phyloP scores from a whole-genome alignment of 2,113 vertebrate species.

The Empidonax traillii region DNA sequence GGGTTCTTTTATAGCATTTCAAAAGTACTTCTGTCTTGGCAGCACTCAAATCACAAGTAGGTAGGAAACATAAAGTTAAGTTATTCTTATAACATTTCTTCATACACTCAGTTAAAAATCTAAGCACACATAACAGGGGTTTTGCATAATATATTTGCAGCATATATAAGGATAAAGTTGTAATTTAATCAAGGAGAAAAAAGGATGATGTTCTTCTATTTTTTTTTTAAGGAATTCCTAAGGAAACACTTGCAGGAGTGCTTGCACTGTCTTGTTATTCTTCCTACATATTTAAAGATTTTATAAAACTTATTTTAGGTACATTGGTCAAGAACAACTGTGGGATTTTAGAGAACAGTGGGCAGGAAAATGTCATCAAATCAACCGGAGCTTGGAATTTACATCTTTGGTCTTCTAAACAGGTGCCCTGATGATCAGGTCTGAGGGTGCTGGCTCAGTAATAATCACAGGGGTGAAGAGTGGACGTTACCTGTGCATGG shows the following conservation, averaged over 20 bases:
- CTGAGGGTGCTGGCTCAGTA: constrained; percentile 73
- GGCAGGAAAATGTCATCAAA: neutral
- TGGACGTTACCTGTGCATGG: constrained; percentile 80
- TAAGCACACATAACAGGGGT: neutral
- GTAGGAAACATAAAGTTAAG: neutral
- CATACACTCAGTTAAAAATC: neutral
- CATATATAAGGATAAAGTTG: neutral
- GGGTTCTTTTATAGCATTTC: neutral
- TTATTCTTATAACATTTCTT: neutral
- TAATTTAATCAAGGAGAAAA: neutral
- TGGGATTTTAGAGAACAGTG: neutral
- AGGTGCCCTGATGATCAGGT: constrained; percentile 83
- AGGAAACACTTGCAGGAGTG: neutral
- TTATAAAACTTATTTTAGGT: neutral
- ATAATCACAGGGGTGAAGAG: constrained; percentile 82
- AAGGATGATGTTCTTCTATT: neutral
- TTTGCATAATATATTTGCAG: neutral
- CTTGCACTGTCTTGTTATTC: neutral
- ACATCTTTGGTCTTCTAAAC: neutral
- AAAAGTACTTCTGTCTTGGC: neutral
- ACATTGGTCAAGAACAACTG: neutral
- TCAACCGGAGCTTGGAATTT: neutral
- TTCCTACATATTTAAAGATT: neutral
- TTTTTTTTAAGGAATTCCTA: neutral
- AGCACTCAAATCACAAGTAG: neutral